A percentile compares a stretch with the other conserved stretches of the same genome.
Conservation (phyloP, 1,140 invertebrate genomes). For the Drosophila santomea region DNA sequence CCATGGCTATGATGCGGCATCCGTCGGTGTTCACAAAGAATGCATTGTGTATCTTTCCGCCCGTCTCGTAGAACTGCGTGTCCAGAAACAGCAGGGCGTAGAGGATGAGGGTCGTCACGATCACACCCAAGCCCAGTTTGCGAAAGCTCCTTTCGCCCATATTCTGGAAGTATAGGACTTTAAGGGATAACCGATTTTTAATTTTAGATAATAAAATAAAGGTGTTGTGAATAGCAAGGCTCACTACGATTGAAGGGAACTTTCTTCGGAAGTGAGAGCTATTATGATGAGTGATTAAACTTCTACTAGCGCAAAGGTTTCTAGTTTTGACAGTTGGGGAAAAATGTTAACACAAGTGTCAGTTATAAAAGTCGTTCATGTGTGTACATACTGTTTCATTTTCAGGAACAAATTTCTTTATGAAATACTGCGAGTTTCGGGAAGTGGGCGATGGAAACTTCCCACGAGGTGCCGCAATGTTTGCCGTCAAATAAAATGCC, state of each 20-base stretch:
- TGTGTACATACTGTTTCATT: no score
- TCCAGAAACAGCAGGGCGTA: constrained; percentile 14
- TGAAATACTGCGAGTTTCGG: neutral
- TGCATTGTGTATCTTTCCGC: constrained; percentile 12
- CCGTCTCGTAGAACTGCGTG: neutral
- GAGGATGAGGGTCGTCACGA: constrained; percentile 8
- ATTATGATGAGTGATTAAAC: no score
- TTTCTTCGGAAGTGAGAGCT: no score
- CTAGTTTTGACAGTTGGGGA: no score
- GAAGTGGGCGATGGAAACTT: neutral
- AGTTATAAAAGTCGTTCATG: no score
- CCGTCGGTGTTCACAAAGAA: constrained; percentile 42
- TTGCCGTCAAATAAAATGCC: constrained; percentile 49
- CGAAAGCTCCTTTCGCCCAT: constrained; percentile 27
- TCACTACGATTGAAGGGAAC: neutral
- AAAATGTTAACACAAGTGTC: no score
- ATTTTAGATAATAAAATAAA: neutral
- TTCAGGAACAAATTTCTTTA: neutral
- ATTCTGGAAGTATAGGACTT: neutral
- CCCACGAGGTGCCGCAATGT: constrained; percentile 34
- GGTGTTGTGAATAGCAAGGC: neutral
- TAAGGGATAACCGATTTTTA: neutral
- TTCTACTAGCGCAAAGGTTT: no score
- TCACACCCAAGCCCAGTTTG: constrained; percentile 7
- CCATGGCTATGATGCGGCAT: constrained; percentile 32